Base-by-base conservation (phyloP, 1,140 invertebrate species). In the Neoseiulus cucumeris region DNA sequence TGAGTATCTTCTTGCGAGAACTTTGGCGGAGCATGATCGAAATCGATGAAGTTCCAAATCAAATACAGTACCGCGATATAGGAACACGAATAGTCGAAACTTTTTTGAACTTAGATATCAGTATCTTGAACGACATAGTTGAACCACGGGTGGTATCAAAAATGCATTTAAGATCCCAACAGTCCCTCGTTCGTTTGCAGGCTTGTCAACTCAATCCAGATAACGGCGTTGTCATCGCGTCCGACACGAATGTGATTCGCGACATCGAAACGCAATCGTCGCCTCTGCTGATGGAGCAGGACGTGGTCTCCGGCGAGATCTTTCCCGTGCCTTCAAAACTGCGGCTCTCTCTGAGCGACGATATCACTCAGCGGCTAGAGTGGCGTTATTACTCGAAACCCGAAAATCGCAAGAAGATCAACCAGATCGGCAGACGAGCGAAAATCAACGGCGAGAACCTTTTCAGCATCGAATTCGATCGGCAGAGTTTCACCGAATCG, bases 351-450 rank as follows among this genome's bases (percentile, higher is more conserved):
- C 84, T 92, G 29, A 86, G 86, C 17, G 87, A 87, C 0, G 89
- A 93, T 72, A 76, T 93, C 25, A 87, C 91, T 0, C 95, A 95
- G 73, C 80, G 89, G 68, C 89, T 96, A 69, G 92, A 97, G 77
- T 97, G 92, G 92, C 80, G 89, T 42, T 96, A 94, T 68, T 77
- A 75, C 68, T 70, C 76, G 59, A 70, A 75, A 0, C 71, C 73
- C 22, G 73, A 73, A 65, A 59, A 25, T 59, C 42, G 55, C 39
- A 44, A 64, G 22, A 66, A 47, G 17, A 70, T 70, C 39, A 68
- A 64, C 30, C 69, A 70, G 66, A 66, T 71, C 51, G 71, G 71
- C 20, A 39, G 71, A 6, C 70, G 70, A 69, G 68, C 70, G 42
- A 71, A 71, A 65, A 86, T 91, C 2, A 92, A 91, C 72, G 76